These are phyloP conservation scores for Leucania comma DNA, from an alignment of 2,888 invertebrate species.

Conservation along the genomic window DNA sequence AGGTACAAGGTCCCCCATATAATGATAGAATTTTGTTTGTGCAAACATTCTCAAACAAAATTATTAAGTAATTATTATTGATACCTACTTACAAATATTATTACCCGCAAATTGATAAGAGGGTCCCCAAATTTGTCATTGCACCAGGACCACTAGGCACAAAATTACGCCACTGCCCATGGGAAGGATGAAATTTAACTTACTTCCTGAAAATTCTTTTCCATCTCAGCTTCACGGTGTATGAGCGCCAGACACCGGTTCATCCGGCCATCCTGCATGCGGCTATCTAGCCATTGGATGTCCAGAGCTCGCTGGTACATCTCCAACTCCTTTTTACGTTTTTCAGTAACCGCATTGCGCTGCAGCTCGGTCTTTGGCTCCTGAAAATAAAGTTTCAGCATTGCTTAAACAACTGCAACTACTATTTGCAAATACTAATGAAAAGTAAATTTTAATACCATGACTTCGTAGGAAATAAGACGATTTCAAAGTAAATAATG, in stretches of 20 bases:
- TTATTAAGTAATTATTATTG: too few relatives aligned
- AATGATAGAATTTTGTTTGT: too few relatives aligned
- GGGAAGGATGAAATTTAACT: background rate
- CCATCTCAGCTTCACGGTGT: conserved; percentile 83
- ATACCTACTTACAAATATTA: too few relatives aligned
- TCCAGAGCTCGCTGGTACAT: conserved; percentile 80
- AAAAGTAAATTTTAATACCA: conserved; percentile 7
- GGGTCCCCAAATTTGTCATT: too few relatives aligned
- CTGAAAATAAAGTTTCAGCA: conserved; percentile 62
- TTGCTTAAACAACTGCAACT: background rate
- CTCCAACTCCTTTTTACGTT: conserved; percentile 78
- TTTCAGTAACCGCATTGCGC: conserved; percentile 74
- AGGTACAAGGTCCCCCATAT: too few relatives aligned
- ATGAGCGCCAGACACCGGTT: conserved; percentile 83
- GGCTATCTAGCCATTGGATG: conserved; percentile 84
- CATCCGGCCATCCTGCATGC: conserved; percentile 86
- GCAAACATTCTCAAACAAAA: too few relatives aligned
- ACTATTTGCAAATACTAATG: background rate
- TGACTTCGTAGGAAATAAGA: background rate
- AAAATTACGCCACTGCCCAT: background rate
- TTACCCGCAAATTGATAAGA: too few relatives aligned
- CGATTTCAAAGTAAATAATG: conserved; percentile 5
- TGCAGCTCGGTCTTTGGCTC: conserved; percentile 82
- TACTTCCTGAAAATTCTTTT: conserved; percentile 86
- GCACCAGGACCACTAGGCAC: too few relatives aligned